Evolutionary conservation across 2,797 vertebrate species (phyloP).

Genomic region (Dermochelys coriacea): DNA sequence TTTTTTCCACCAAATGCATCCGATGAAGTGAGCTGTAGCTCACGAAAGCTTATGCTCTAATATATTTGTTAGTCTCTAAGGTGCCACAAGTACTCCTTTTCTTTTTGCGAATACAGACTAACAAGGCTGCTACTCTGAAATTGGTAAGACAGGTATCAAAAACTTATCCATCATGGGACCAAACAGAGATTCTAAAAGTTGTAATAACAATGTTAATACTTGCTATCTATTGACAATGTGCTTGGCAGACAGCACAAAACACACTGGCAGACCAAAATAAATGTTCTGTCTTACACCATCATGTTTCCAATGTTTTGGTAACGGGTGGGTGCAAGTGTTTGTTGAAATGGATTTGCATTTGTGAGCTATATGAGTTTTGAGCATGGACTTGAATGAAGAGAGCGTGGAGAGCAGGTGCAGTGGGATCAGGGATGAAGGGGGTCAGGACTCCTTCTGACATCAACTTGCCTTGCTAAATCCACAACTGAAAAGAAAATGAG

Average conservation of each 20-base stretch:
- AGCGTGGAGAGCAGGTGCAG: fast-evolving
- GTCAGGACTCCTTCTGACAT: background rate
- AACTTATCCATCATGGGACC: background rate
- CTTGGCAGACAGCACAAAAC: background rate
- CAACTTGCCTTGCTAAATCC: background rate
- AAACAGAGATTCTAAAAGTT: background rate
- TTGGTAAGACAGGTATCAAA: background rate
- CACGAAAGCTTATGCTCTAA: too few relatives aligned
- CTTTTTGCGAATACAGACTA: too few relatives aligned
- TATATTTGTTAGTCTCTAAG: too few relatives aligned
- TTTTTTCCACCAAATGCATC: too few relatives aligned
- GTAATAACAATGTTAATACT: background rate
- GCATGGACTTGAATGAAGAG: background rate
- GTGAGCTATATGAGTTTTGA: background rate
- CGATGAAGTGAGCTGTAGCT: too few relatives aligned
- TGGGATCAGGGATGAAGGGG: fast-evolving
- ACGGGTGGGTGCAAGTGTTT: background rate
- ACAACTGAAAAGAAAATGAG: background rate
- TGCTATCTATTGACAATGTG: background rate
- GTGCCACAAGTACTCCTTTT: too few relatives aligned
- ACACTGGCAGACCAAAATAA: background rate
- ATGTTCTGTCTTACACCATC: background rate
- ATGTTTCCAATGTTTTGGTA: background rate
- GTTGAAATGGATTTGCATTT: fast-evolving
- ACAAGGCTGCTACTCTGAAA: too few relatives aligned